Percentiles rank a stretch among this genome's conserved stretches.
Conservation (phyloP, 2,888 invertebrate genomes). For the Epinotia brunnichana region DNA sequence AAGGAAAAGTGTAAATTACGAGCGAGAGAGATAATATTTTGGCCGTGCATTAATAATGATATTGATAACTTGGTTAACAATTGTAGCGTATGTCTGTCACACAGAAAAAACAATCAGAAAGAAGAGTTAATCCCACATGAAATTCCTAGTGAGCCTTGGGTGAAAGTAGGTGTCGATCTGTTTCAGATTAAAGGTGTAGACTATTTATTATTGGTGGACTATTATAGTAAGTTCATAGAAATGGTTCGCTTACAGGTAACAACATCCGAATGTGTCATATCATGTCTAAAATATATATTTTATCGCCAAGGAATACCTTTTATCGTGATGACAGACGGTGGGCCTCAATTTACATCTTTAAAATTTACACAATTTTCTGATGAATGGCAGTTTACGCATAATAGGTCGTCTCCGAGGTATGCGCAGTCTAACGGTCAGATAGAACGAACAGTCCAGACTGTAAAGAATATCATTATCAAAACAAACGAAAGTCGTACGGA, state of each 20-base stretch:
- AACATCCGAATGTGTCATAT: not conserved
- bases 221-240: conserved; percentile 7
- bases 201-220: not conserved
- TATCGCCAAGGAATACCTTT: not conserved
- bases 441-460: too few species aligned
- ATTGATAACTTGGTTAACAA: not conserved
- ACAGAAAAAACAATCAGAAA: conserved; percentile 14
- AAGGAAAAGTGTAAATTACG: not conserved
- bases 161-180: not conserved
- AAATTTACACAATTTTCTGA: not conserved
- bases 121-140: conserved; percentile 3
- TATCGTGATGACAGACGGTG: too few species aligned
- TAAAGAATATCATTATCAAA: too few species aligned
- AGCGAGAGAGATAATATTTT: not conserved
- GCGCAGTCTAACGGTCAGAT: too few species aligned
- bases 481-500: too few species aligned
- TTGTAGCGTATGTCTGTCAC: not conserved
- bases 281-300: conserved; percentile 3
- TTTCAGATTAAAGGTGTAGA: not conserved
- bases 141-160: not conserved
- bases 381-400: too few species aligned
- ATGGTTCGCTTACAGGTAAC: not conserved
- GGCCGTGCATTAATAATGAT: not conserved
- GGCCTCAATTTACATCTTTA: not conserved
- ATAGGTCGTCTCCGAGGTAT: too few species aligned